These are phyloP conservation scores for Epizoanthus fatuus DNA, from an alignment of 92 coral and sea anemone genomes.

Conservation along the genomic window DNA sequence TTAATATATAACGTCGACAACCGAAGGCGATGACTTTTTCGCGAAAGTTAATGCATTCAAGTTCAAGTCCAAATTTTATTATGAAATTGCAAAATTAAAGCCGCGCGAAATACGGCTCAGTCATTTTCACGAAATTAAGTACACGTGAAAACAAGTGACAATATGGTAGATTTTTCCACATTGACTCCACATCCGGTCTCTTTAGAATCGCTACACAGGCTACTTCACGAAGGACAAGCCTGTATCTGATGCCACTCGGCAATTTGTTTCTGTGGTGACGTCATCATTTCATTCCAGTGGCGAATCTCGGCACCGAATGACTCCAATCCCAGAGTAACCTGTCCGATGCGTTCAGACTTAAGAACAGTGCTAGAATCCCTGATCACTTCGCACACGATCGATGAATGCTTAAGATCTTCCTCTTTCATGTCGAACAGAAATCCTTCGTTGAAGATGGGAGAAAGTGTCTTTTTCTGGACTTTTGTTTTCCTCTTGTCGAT, in stretches of 20 bases:
- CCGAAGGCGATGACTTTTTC: no score
- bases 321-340: conserved; percentile 80
- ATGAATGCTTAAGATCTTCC: conserved; percentile 83
- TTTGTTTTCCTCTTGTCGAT: conserved; percentile 86
- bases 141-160: no score
- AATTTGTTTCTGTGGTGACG: conserved; percentile 89
- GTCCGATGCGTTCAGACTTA: conserved; percentile 81
- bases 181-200: no score
- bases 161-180: no score
- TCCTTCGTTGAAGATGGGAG: conserved; percentile 92
- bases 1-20: no score
- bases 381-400: conserved; percentile 82
- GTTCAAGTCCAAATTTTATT: no score
- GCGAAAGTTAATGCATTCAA: no score
- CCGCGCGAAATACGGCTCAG: no score
- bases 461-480: conserved; percentile 73
- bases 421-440: conserved; percentile 84
- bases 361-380: conserved; percentile 78
- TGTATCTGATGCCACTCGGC: conserved; percentile 91
- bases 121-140: no score
- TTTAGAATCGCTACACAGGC: no score
- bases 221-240: conserved; percentile 9
- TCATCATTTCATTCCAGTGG: conserved; percentile 96
- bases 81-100: no score
- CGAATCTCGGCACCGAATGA: conserved; percentile 90